A percentile compares a stretch with the other conserved stretches of the same genome.
Evolutionary conservation across 2,113 vertebrate genomes (phyloP).

Genomic region (Hystrix brachyura): DNA sequence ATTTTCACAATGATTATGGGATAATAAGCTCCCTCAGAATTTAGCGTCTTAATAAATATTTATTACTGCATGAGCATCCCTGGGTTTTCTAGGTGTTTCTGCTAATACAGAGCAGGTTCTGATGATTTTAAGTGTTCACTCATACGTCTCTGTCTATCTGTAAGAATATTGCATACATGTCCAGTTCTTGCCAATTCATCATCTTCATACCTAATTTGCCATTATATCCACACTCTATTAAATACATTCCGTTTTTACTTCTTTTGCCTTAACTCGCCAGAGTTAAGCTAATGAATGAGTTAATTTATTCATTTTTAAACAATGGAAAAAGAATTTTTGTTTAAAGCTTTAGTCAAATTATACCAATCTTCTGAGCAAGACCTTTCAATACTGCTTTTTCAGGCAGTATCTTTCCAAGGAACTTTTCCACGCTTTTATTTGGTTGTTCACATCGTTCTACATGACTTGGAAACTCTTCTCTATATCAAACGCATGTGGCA

Average conservation of each 20-base stretch:
- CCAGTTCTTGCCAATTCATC: neutral
- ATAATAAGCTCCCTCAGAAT: neutral
- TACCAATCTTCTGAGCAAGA: neutral
- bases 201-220: neutral
- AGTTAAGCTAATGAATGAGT: too few relatives aligned
- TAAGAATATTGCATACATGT: neutral
- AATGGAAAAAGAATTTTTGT: neutral
- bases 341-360: neutral
- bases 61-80: neutral
- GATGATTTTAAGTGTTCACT: neutral
- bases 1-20: neutral
- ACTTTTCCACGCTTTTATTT: neutral
- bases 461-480: neutral
- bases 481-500: neutral
- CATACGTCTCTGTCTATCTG: neutral
- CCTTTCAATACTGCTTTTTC: neutral
- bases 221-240: neutral
- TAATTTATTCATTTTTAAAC: neutral
- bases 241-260: neutral
- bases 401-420: accelerated
- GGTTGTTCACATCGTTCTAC: neutral
- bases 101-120: neutral
- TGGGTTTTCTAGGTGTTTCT: neutral
- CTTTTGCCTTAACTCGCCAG: neutral
- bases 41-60: neutral